Evolutionary conservation across 2,797 vertebrate species (phyloP).

Genomic region (Coccyzus lansbergi): DNA sequence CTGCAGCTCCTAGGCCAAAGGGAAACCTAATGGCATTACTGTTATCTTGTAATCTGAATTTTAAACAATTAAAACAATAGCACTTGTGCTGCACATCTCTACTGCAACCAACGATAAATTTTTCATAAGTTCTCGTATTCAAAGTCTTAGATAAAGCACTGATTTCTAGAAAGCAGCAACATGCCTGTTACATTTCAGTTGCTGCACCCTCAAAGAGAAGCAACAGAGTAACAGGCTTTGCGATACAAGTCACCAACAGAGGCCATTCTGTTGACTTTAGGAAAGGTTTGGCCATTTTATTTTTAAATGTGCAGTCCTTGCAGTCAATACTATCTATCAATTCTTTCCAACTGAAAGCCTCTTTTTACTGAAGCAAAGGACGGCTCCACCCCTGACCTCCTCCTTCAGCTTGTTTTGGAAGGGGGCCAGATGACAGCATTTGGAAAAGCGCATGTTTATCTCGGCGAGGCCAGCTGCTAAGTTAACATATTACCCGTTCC

Average conservation of each 20-base stretch:
- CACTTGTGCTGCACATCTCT: not conserved
- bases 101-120: not conserved
- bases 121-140: not conserved
- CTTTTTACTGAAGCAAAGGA: conserved; percentile 50
- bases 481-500: conserved; percentile 59
- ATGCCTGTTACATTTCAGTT: not conserved
- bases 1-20: conserved; percentile 49
- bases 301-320: conserved; percentile 5
- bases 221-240: not conserved
- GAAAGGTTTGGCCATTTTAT: not conserved
- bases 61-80: conserved; percentile 67
- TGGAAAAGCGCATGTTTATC: conserved; percentile 71
- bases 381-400: conserved; percentile 69
- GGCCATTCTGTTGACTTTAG: not conserved
- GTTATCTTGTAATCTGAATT: conserved; percentile 73
- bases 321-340: conserved; percentile 12
- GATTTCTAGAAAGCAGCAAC: not conserved
- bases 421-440: conserved; percentile 74
- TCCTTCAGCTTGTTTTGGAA: conserved; percentile 71
- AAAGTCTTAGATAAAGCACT: not conserved
- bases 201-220: not conserved
- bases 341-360: conserved; percentile 65
- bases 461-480: conserved; percentile 66
- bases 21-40: conserved; percentile 61
- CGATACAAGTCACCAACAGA: not conserved